phyloP scores from a whole-genome alignment of 2,888 invertebrate species.

The Pelosia muscerda region DNA sequence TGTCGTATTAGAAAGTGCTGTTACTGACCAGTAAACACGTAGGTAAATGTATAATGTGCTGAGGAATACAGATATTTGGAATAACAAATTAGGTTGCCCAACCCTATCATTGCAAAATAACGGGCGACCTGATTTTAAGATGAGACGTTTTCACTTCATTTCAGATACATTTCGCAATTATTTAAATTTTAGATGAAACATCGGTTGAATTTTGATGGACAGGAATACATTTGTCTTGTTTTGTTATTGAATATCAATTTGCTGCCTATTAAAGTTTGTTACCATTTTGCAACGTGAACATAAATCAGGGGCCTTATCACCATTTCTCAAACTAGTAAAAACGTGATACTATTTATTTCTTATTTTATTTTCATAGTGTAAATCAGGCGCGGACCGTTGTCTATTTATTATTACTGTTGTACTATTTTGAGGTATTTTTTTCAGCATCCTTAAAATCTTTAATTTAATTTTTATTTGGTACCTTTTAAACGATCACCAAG shows the following conservation, averaged over 20 bases:
- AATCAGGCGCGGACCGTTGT: too few species aligned
- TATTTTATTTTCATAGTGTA: too few species aligned
- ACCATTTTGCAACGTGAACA: too few species aligned
- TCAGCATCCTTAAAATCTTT: too few species aligned
- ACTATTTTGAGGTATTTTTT: too few species aligned
- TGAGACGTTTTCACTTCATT: constrained; percentile 58
- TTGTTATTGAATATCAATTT: not conserved
- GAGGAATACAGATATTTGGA: constrained; percentile 62
- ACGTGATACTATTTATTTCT: too few species aligned
- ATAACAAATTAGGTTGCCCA: constrained; percentile 70
- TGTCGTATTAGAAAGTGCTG: not conserved
- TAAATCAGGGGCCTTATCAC: too few species aligned
- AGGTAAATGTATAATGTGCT: constrained; percentile 37
- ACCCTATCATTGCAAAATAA: constrained; percentile 65
- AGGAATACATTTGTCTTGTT: constrained; percentile 33
- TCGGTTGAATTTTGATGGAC: constrained; percentile 34
- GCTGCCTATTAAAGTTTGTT: too few species aligned
- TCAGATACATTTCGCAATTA: constrained; percentile 61
- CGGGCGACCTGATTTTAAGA: constrained; percentile 69
- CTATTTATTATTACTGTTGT: too few species aligned
- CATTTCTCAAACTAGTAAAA: too few species aligned
- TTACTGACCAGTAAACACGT: not conserved
- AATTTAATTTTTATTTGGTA: too few species aligned
- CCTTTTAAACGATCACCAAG: too few species aligned
- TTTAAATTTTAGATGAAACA: constrained; percentile 49